Evolutionary conservation across 1,140 invertebrate genomes (phyloP).

Genomic region (Atta cephalotes): DNA sequence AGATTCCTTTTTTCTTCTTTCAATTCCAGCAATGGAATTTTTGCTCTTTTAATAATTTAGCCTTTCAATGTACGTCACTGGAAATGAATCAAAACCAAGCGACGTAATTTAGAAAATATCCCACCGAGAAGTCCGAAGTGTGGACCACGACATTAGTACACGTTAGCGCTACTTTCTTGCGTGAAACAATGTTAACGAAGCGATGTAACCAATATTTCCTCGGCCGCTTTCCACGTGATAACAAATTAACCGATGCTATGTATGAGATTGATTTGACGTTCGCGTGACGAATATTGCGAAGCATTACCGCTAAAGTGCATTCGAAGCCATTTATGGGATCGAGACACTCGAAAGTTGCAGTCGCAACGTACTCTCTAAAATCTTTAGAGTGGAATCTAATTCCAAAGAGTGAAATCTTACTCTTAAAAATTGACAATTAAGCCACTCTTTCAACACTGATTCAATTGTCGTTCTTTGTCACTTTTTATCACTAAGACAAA

Average conservation of each 20-base stretch:
- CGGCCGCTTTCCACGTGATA: constrained; percentile 43
- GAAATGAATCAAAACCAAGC: constrained; percentile 44
- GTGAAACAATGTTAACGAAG: constrained; percentile 57
- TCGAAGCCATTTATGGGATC: constrained; percentile 35
- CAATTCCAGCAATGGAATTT: constrained; percentile 29
- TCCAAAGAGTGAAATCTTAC: no score
- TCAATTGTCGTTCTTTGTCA: no score
- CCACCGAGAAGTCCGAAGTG: not conserved
- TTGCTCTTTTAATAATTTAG: not conserved
- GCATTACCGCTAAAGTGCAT: constrained; percentile 27
- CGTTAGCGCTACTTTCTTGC: constrained; percentile 34
- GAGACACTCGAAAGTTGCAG: not conserved
- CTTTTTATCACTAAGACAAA: no score
- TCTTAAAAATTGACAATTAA: no score
- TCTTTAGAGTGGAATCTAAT: no score
- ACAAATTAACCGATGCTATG: constrained; percentile 39
- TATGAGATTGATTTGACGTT: constrained; percentile 53
- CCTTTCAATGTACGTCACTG: constrained; percentile 1
- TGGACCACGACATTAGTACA: constrained; percentile 7
- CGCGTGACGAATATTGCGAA: constrained; percentile 51
- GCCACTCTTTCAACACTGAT: no score
- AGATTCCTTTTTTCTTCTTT: not conserved
- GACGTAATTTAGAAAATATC: constrained; percentile 60
- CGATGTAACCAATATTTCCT: constrained; percentile 32
- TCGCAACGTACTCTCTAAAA: not conserved